Conservation (phyloP, 92 coral and sea anemone genomes). For the Palythoa grandiflora region DNA sequence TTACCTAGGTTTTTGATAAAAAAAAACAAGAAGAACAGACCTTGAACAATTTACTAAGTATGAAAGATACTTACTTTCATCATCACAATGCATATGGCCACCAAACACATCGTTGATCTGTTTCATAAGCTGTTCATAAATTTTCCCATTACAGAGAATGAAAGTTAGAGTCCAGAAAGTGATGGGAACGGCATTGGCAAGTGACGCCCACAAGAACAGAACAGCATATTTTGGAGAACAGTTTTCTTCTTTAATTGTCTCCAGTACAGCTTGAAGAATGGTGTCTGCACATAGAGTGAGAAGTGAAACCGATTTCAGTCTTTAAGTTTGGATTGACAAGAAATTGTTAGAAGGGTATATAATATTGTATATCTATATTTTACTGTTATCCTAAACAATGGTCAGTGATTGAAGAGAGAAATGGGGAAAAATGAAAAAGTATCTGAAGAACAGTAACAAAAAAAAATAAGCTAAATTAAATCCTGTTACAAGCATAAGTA, state of each 20-base stretch:
- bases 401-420: too few relatives aligned
- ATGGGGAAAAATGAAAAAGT: too few relatives aligned
- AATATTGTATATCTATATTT: too few relatives aligned
- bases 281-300: constrained; percentile 28
- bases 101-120: constrained; percentile 48
- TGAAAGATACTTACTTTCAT: constrained; percentile 18
- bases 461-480: too few relatives aligned
- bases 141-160: constrained; percentile 47
- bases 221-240: constrained; percentile 67
- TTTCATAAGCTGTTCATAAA: constrained; percentile 49
- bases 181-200: constrained; percentile 76
- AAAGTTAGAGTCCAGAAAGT: constrained; percentile 71
- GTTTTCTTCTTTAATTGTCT: constrained; percentile 17
- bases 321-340: not conserved
- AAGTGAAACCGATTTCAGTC: not conserved
- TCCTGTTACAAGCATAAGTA: too few relatives aligned
- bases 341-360: too few relatives aligned
- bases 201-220: constrained; percentile 69
- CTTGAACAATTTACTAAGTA: too few relatives aligned
- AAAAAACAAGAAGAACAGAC: too few relatives aligned
- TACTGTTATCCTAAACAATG: too few relatives aligned
- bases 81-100: not conserved
- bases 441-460: too few relatives aligned
- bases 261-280: constrained; percentile 50
- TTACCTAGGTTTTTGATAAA: too few relatives aligned